A percentile compares a stretch with the other conserved stretches of the same genome.
Conservation (phyloP, 2,113 vertebrate genomes). For the Falco punctatus region DNA sequence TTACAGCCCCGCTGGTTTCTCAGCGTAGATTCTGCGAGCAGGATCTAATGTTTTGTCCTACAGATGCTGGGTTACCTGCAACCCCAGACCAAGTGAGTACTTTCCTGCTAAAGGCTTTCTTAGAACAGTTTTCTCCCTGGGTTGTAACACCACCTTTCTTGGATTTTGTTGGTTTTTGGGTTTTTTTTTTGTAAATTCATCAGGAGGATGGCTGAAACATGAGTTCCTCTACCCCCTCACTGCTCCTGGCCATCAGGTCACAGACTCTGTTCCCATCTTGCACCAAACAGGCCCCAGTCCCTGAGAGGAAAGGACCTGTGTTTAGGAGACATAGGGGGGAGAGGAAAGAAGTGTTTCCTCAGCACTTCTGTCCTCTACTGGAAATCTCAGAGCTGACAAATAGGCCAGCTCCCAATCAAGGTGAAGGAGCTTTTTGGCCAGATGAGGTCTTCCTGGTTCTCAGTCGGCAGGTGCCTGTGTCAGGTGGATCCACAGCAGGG, state of each 20-base stretch:
- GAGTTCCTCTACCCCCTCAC: background rate
- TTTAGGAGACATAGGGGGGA: accelerated
- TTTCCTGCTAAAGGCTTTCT: background rate
- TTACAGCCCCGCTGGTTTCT: background rate
- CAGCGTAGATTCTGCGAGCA: background rate
- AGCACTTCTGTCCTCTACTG: background rate
- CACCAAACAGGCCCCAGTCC: background rate
- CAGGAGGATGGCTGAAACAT: background rate
- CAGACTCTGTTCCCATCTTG: background rate
- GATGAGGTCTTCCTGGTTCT: background rate
- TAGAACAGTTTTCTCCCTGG: background rate
- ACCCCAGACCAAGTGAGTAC: background rate
- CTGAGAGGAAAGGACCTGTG: background rate
- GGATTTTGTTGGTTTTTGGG: background rate
- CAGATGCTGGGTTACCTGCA: background rate
- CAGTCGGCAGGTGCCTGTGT: background rate
- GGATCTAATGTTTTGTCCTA: background rate
- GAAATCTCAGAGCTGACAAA: background rate
- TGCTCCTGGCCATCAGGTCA: background rate
- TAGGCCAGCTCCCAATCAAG: background rate
- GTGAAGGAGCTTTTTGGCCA: background rate
- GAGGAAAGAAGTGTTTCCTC: background rate
- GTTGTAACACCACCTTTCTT: background rate
- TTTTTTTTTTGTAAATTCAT: background rate
- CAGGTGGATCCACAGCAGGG: background rate